Base-by-base conservation (phyloP, 2,797 vertebrate species). In the Melanotaenia pygmaea region DNA sequence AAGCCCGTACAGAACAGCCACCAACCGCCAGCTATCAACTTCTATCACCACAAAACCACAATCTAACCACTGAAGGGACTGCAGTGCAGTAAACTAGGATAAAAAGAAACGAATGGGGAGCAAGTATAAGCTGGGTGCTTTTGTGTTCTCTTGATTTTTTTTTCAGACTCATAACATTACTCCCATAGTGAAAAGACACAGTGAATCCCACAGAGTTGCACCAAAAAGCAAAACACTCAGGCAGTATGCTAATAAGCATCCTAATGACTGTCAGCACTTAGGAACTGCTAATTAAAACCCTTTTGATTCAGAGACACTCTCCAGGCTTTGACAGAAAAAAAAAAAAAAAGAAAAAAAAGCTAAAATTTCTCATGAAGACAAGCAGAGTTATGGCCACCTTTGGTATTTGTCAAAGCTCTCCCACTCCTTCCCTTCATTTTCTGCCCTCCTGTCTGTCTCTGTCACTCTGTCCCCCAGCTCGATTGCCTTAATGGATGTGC, bases 401-500 rank as follows among this genome's bases (percentile, higher is more conserved):
- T 84, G 74, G 81, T 90, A 86, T 91, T 92, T 89, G 82, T 90
- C 86, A 91, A 86, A 87, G 78, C 77, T 75, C 74, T 69, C 71
- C 80, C 1, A 77, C 76, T 67, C 78, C 75, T 62, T 61, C 78
- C 38, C 82, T 76, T 72, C 67, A 64, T 43, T 24, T 70, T 64
- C 77, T 86, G 80, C 88, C 77, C 87, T 70, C 80, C 87, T 83
- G 91, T 91, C 82, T 69, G 82, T 90, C 89, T 86, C 85, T 72
- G 79, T 86, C 86, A 86, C 85, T 77, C 80, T 87, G 84, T 86
- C 84, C 82, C 80, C 0, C 35, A 0, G 82, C 88, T 88, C 75
- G 61, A 86, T 92, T 85, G 84, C 95, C 92, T 93, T 96, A 96
- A 97, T 96, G 91, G 94, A 93, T 84, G 72, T 90, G 40, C 80